Base-by-base conservation (phyloP, 2,888 invertebrate genomes). In the Halictus quadricinctus region DNA sequence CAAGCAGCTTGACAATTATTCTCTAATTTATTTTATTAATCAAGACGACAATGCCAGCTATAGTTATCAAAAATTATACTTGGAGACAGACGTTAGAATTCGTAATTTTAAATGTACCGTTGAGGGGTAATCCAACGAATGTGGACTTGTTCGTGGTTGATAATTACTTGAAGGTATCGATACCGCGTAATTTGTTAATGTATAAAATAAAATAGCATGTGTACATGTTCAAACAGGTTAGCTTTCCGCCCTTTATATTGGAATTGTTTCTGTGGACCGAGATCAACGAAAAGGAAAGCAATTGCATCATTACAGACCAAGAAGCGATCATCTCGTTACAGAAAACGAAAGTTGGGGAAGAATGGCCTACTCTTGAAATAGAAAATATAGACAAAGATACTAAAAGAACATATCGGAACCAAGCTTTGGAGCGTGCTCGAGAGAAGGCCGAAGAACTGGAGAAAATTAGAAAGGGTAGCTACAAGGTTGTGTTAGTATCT, bases 161-260 rank as follows among this genome's bases (percentile, higher is more conserved):
- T 84, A 95, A 96, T 87, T 98, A 97, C 93, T 94, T 97, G 15
- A 97, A 98, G 95, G 96, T 95, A 92, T 58, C 80, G 66, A 75
- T 54, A 8, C 29, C 21, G 6, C 13, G 36, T 60, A 46, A 54
- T 41, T 29, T 73, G 29, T 64, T 60, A 7, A 21, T 69, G 5
- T 69, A 7, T 41, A 41, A 41, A 25, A 64, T 64, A 29, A 18
- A 29, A 21, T 43, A 25, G 21, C 76, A 21, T 29, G 13, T 1
- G 12, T 10, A 69, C 21, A 72, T 64, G 4, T 4, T 41, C 69
- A n/a, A 48, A 80, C 87, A 96, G 96, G 96, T 96, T 0, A 96
- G 96, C 90, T 97, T 96, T 92, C 96, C 96, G 46, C 97, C 97
- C 8, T 97, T 96, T 92, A 95, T 97, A 81, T 97, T 97, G 92